These are phyloP conservation scores for Typhlichthys subterraneus DNA, from an alignment of 2,797 vertebrate species.

Conservation along the genomic window DNA sequence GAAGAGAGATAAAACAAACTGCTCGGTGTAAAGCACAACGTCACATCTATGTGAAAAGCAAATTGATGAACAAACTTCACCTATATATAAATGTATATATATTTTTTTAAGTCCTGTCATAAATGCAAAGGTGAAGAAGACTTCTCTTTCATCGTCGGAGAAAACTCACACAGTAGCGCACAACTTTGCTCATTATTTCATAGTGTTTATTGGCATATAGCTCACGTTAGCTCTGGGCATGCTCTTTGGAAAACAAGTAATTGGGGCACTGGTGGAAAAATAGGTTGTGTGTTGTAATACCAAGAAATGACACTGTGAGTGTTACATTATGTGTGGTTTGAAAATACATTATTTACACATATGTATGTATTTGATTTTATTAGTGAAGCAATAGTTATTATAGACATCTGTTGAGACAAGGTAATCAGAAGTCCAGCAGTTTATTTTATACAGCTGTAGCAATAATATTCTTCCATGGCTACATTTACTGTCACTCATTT, in stretches of 20 bases:
- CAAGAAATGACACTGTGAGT: slow-evolving; percentile 71
- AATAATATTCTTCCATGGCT: background rate
- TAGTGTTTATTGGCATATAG: slow-evolving; percentile 27
- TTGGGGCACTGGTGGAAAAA: slow-evolving; percentile 80
- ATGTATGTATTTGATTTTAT: background rate
- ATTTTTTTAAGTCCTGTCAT: slow-evolving; percentile 74
- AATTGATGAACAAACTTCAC: slow-evolving; percentile 79
- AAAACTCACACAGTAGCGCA: slow-evolving; percentile 65
- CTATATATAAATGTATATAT: background rate
- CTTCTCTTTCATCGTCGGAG: slow-evolving; percentile 64
- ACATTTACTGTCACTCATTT: too few relatives aligned
- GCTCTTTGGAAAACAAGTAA: slow-evolving; percentile 57
- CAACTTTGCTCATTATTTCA: slow-evolving; percentile 59
- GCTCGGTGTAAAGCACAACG: slow-evolving; percentile 56
- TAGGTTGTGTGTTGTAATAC: slow-evolving; percentile 61
- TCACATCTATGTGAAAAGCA: slow-evolving; percentile 74
- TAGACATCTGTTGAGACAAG: too few relatives aligned
- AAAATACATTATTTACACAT: slow-evolving; percentile 10
- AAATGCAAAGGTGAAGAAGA: slow-evolving; percentile 67
- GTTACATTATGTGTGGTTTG: slow-evolving; percentile 50
- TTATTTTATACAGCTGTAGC: too few relatives aligned
- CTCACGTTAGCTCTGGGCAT: slow-evolving; percentile 2
- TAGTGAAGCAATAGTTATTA: too few relatives aligned
- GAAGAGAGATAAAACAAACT: slow-evolving; percentile 78
- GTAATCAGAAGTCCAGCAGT: too few relatives aligned